Base-by-base conservation (phyloP, 2,797 vertebrate genomes). In the Aplochiton taeniatus region DNA sequence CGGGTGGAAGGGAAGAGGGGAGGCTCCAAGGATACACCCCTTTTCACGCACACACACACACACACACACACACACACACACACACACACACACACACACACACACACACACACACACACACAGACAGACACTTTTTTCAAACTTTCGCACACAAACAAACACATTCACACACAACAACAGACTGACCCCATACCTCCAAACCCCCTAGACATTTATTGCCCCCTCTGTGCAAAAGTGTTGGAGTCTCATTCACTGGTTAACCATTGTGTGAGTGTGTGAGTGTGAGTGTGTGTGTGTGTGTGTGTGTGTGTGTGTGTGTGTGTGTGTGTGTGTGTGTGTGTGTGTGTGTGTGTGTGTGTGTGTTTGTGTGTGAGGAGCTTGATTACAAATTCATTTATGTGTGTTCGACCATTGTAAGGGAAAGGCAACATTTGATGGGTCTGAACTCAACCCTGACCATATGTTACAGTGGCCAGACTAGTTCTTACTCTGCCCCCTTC, bases 401-500 rank as follows among this genome's bases (percentile, higher is more conserved):
- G 91, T 94, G 94, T 94, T 96, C 96, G 96, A 95, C 92, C 86
- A 94, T 95, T 94, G 94, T 89, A 17, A 46, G 83, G 0, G 68
- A 81, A 89, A 87, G 86, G 93, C 91, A 93, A 95, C 86, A 91
- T 92, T 96, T 95, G 95, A 96, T 96, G 91, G 89, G 84, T 94
- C 93, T 95, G 95, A 97, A 94, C 95, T 91, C 91, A 89, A 94
- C 94, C 95, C 93, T 89, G 90, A 92, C 95, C 96, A 97, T 97
- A 95, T 97, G 96, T 80, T 72, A 31, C n/a, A 48, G 61, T 4
- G 17, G 16, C 13, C 48, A 16, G 12, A 44, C 19, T 46, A 43
- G 14, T 72, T 72, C 47, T 14, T 50, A 12, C 41, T 13, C 82
- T 70, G 67, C 68, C 48, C 70, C 75, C 69, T 58, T 61, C 69